Conservation (phyloP, 2,797 vertebrate species). For the Coluber constrictor region DNA sequence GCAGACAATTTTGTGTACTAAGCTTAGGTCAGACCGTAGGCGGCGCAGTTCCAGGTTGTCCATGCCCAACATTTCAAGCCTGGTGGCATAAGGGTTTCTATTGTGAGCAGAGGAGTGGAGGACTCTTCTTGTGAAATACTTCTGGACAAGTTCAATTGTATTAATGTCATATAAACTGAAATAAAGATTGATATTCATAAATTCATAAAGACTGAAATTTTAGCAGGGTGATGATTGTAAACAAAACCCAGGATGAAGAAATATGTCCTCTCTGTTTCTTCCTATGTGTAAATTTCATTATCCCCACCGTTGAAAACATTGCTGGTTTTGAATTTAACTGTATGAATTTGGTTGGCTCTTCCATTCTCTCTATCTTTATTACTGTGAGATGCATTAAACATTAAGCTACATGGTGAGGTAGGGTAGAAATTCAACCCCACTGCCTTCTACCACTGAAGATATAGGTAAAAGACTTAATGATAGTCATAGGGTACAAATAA, state of each 20-base stretch:
- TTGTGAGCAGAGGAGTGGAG: too few species aligned
- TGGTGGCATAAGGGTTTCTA: too few species aligned
- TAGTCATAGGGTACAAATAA: too few species aligned
- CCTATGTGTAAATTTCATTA: neutral
- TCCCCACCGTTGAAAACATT: rapidly evolving
- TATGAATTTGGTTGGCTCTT: neutral
- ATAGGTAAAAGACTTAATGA: too few species aligned
- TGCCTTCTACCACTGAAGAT: neutral
- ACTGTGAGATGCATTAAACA: neutral
- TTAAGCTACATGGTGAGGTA: neutral
- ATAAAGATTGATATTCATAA: too few species aligned
- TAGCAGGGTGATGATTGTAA: neutral
- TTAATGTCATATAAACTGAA: too few species aligned
- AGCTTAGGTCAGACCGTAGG: too few species aligned
- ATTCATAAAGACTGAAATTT: neutral
- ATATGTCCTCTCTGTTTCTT: neutral
- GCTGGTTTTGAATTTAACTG: neutral
- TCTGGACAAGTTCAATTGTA: too few species aligned
- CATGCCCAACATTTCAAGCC: too few species aligned
- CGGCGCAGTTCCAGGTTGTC: too few species aligned
- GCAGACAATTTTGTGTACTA: too few species aligned
- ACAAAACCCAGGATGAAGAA: neutral
- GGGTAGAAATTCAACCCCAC: neutral
- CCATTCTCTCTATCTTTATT: neutral
- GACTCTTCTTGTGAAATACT: too few species aligned